A percentile compares a stretch with the other conserved stretches of the same genome.
Evolutionary conservation across 2,113 vertebrate species (phyloP).

Genomic region (Hyla sarda): DNA sequence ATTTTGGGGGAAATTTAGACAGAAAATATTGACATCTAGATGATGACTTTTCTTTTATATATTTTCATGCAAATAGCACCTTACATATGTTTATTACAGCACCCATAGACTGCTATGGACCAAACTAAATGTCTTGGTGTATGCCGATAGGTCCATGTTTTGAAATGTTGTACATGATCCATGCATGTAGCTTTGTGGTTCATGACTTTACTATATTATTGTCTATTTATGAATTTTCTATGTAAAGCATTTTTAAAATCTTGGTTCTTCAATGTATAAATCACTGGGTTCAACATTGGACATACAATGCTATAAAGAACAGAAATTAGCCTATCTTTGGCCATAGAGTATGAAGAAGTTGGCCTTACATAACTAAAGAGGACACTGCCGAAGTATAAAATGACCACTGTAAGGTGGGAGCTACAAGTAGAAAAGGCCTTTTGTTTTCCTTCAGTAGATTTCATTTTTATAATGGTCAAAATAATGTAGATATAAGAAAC

Average conservation of each 20-base stretch:
- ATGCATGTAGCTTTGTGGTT: not conserved
- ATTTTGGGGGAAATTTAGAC: too few relatives aligned
- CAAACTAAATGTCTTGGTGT: too few relatives aligned
- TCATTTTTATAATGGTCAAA: slow-evolving; percentile 30
- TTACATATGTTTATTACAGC: too few relatives aligned
- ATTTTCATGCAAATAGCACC: too few relatives aligned
- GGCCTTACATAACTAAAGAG: slow-evolving; percentile 43
- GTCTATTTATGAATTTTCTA: not conserved
- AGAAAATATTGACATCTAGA: too few relatives aligned
- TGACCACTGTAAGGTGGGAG: slow-evolving; percentile 43
- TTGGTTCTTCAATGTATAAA: slow-evolving; percentile 42
- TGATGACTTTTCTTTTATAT: too few relatives aligned
- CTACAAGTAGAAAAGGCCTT: slow-evolving; percentile 42
- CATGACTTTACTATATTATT: not conserved
- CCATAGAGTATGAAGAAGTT: slow-evolving; percentile 35
- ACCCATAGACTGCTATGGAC: too few relatives aligned
- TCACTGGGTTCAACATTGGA: slow-evolving; percentile 48
- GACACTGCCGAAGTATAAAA: slow-evolving; percentile 39
- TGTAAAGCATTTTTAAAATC: slow-evolving; percentile 19
- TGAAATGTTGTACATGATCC: not conserved
- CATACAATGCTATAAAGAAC: slow-evolving; percentile 38
- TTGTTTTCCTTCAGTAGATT: slow-evolving; percentile 3
- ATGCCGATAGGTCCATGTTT: not conserved
- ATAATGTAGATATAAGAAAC: slow-evolving; percentile 45
- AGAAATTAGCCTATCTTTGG: slow-evolving; percentile 26